A percentile compares a stretch with the other conserved stretches of the same genome.
These are phyloP conservation scores for Callinectes sapidus DNA, from an alignment of 2,888 invertebrate species.

Conservation along the genomic window DNA sequence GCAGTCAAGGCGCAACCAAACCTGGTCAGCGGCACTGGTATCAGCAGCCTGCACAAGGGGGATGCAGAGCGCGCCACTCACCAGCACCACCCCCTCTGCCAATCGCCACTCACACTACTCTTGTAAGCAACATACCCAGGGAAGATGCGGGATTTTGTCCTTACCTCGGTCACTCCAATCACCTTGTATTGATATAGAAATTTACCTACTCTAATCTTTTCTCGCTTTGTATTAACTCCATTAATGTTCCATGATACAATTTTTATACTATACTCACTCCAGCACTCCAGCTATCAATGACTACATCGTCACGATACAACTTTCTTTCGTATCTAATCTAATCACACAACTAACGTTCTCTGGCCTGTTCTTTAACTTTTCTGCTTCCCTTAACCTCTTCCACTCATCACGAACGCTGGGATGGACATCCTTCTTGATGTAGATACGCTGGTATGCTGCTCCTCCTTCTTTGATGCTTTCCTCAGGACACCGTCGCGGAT, in stretches of 20 bases:
- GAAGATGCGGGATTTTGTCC: neutral
- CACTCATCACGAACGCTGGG: conserved; percentile 11
- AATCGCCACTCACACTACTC: neutral
- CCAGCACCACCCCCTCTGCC: neutral
- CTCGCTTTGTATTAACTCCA: neutral
- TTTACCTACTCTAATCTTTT: neutral
- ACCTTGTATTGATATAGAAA: neutral
- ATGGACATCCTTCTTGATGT: no score
- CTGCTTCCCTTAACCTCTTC: conserved; percentile 24
- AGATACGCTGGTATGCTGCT: no score
- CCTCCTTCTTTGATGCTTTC: conserved; percentile 6
- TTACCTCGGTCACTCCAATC: neutral
- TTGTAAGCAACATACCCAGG: neutral
- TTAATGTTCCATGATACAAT: no score
- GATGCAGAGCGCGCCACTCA: neutral
- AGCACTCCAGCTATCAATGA: neutral
- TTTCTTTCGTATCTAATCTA: conserved; percentile 7
- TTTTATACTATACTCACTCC: neutral
- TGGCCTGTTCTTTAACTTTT: neutral
- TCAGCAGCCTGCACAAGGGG: no score
- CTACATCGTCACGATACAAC: neutral
- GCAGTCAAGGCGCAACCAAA: neutral
- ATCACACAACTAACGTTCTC: no score
- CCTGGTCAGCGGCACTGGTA: conserved; percentile 21
- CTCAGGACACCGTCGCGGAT: conserved; percentile 6